Evolutionary conservation across 1,140 invertebrate species (phyloP), one percentile per base, ranked within the genome.

Genomic region (Pentalonia nigronervosa): DNA sequence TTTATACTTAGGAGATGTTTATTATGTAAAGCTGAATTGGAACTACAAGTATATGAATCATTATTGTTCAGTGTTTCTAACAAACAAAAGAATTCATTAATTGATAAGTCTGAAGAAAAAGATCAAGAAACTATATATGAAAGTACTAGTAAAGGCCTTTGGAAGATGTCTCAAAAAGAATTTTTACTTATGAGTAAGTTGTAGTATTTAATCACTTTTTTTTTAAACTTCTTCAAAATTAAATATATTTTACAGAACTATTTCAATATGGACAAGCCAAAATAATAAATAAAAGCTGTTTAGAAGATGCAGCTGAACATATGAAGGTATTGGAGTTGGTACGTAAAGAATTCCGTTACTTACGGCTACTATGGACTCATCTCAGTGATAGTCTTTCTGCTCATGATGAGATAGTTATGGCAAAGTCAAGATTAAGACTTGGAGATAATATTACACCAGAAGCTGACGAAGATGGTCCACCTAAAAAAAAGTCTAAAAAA

Each of bases 371-470:
- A n/a, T 97, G 97, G 97, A 95, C 96, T 83, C 95, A 95, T 90
- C 94, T 96, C 7, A 95, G 95, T 94, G 96, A 97, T 94, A 95
- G 96, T 94, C 95, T 97, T 9, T 96, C 96, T 53, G 96, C 96
- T 20, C 95, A 96, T 84, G 97, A 98, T 95, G 97, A 98, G 95
- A 94, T 98, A 48, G 96, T 96, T 94, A 97, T 98, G 96, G 97
- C 97, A 45, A 97, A 97, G 94, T 96, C 96, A 81, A 95, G 97
- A 76, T 95, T 98, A 36, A 94, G 96, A 93, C 94, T 97, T 17
- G 95, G 96, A n/a, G 94, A 95, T 84, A 95, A 95, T n/a, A 95
- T 95, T 84, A 96, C 96, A 93, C 84, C 94, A 94, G 84, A 94
- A 94, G 21, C 45, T 93, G 81, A 92, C 4, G 76, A 60, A 86